Conservation (phyloP, 64 coral and sea anemone species). For the Orbicella faveolata region DNA sequence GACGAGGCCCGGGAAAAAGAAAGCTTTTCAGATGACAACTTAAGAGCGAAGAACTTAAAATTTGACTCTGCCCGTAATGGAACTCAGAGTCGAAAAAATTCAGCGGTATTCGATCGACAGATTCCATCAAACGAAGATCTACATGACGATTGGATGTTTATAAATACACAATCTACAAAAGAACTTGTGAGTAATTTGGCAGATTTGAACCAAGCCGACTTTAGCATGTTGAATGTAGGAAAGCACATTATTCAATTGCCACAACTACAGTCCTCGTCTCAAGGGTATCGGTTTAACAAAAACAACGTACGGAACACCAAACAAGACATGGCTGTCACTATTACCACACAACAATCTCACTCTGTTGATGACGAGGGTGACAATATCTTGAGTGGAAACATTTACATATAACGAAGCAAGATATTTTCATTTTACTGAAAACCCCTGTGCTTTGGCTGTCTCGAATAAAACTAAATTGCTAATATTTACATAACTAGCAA, state of each 20-base stretch:
- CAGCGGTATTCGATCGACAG: background rate
- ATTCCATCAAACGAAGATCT: background rate
- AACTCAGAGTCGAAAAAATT: background rate
- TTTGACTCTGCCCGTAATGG: background rate
- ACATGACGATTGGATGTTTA: background rate
- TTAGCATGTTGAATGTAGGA: background rate
- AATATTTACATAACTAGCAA: too few relatives aligned
- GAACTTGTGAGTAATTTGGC: background rate
- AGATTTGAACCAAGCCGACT: background rate
- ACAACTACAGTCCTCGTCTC: background rate
- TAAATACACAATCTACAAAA: background rate
- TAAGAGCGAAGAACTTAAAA: background rate
- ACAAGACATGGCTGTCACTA: background rate
- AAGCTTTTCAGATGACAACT: background rate
- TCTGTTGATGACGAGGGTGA: background rate
- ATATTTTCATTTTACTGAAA: background rate
- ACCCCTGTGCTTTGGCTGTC: too few relatives aligned
- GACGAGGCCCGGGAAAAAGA: background rate
- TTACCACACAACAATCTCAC: background rate
- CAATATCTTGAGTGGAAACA: background rate
- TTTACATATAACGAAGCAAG: background rate
- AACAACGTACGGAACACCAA: background rate
- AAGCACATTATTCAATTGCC: conserved; percentile 4
- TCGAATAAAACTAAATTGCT: too few relatives aligned
- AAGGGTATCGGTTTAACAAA: background rate